Evolutionary conservation across 2,888 invertebrate genomes (phyloP).

Genomic region (Eupeodes latifasciatus): DNA sequence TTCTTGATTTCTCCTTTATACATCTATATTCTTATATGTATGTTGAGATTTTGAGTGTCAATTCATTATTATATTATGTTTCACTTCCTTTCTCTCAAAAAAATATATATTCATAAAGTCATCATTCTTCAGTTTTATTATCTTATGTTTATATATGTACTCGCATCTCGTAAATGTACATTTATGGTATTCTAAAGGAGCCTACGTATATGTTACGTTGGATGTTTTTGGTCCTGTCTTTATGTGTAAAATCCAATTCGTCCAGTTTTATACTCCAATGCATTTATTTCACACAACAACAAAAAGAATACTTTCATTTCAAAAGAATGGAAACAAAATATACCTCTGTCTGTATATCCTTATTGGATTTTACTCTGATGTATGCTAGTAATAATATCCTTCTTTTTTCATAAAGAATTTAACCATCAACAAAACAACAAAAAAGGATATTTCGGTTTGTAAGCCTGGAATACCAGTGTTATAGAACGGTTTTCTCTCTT

Average conservation of each 20-base stretch:
- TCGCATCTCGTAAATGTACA: too few relatives aligned
- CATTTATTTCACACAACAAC: background rate
- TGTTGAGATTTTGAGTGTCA: background rate
- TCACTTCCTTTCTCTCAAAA: background rate
- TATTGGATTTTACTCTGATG: slow-evolving; percentile 59
- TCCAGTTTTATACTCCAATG: background rate
- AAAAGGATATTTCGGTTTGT: slow-evolving; percentile 32
- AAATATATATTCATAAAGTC: background rate
- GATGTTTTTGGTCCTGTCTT: background rate
- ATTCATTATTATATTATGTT: background rate
- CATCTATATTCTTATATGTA: too few relatives aligned
- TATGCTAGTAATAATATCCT: slow-evolving; percentile 29
- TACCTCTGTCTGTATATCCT: background rate
- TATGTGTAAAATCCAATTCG: background rate
- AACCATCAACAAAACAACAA: background rate
- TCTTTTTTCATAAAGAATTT: slow-evolving; percentile 11
- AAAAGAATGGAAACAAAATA: slow-evolving; percentile 8
- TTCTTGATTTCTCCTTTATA: background rate
- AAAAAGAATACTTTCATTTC: background rate
- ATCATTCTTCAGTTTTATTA: too few relatives aligned
- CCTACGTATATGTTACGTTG: background rate
- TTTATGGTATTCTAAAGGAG: background rate
- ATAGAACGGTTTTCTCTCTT: background rate
- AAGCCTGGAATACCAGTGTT: background rate
- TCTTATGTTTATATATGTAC: too few relatives aligned